These are phyloP conservation scores for Nephrotoma guestfalica DNA, from an alignment of 2,888 invertebrate species.

Conservation along the genomic window DNA sequence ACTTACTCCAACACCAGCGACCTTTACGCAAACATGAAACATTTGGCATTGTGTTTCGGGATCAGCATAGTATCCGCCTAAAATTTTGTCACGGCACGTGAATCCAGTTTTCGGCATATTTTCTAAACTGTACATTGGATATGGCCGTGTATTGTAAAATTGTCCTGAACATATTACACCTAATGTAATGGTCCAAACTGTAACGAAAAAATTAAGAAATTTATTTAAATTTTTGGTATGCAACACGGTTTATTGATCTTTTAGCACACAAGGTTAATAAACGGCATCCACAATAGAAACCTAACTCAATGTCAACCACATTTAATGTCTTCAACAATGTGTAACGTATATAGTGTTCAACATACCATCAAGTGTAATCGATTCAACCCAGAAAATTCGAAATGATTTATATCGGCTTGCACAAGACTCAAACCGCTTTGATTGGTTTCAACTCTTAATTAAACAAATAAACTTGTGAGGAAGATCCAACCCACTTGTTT, in stretches of 20 bases:
- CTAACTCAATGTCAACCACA: no score
- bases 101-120: slow-evolving; percentile 47
- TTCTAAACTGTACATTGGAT: slow-evolving; percentile 41
- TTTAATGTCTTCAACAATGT: no score
- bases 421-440: not conserved
- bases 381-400: no score
- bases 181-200: not conserved
- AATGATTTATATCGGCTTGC: not conserved
- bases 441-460: not conserved
- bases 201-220: not conserved
- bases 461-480: not conserved
- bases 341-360: no score
- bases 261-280: not conserved
- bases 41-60: slow-evolving; percentile 76
- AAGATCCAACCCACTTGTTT: not conserved
- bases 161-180: slow-evolving; percentile 15
- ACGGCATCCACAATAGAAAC: not conserved
- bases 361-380: no score
- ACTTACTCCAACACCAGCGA: slow-evolving; percentile 58
- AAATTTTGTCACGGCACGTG: slow-evolving; percentile 68
- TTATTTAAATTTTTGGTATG: not conserved
- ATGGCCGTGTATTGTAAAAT: slow-evolving; percentile 22
- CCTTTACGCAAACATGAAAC: slow-evolving; percentile 78
- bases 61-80: slow-evolving; percentile 81
- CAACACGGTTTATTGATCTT: not conserved